Evolutionary conservation across 2,797 vertebrate species (phyloP).

Genomic region (Coluber constrictor): DNA sequence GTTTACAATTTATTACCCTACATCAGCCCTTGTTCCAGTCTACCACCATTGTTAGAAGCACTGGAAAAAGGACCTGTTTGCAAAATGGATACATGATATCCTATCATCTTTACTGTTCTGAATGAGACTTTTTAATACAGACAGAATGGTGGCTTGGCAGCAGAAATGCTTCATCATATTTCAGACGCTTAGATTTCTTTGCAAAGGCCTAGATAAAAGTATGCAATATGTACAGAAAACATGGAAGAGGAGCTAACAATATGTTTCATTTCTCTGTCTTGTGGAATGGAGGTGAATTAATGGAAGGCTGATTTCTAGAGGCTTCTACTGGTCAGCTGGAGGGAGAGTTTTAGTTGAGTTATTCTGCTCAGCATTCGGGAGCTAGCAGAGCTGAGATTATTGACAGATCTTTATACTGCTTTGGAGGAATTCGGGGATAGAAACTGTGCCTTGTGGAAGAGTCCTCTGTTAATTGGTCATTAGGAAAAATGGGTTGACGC

Average conservation of each 20-base stretch:
- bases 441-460: neutral
- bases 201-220: neutral
- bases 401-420: neutral
- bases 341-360: neutral
- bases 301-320: neutral
- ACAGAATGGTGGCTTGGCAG: neutral
- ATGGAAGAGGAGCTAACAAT: neutral
- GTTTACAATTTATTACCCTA: neutral
- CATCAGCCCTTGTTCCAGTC: neutral
- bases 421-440: neutral
- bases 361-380: neutral
- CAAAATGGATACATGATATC: neutral
- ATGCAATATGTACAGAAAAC: neutral
- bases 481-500: neutral
- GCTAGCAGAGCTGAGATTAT: neutral
- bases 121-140: neutral
- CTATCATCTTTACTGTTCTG: neutral
- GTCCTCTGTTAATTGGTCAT: neutral
- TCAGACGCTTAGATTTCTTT: neutral
- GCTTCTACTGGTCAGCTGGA: neutral
- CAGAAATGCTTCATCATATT: neutral
- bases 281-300: neutral
- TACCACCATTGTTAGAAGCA: neutral
- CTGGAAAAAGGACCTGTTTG: neutral
- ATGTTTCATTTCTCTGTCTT: neutral